phyloP scores from a whole-genome alignment of 2,888 invertebrate species.

The Idaea dimidiata region DNA sequence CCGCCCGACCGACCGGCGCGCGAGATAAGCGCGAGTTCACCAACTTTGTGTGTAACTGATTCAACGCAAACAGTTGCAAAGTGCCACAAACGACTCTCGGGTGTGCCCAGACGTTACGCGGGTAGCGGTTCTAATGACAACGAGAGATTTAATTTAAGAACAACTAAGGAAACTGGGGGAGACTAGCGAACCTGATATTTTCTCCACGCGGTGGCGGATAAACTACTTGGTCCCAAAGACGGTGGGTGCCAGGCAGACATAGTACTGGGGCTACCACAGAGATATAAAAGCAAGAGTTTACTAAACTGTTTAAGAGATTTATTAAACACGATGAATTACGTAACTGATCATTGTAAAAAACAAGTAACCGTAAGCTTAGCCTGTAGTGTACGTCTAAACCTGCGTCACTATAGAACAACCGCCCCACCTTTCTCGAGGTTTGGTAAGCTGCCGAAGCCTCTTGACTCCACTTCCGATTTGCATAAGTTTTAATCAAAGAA shows the following conservation, averaged over 20 bases:
- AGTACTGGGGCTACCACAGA: neutral
- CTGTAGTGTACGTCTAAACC: neutral
- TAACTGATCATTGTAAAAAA: too few species aligned
- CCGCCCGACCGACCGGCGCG: too few species aligned
- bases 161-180: too few species aligned
- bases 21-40: neutral
- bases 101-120: neutral
- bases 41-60: conserved; percentile 1
- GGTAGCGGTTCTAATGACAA: neutral
- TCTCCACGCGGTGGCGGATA: too few species aligned
- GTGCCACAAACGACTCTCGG: neutral
- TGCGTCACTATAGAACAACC: conserved; percentile 9
- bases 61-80: neutral
- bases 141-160: neutral
- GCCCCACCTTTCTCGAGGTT: conserved; percentile 30
- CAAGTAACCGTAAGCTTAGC: too few species aligned
- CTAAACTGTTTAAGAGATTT: neutral
- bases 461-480: conserved; percentile 54
- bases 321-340: too few species aligned
- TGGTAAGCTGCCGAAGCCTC: conserved; percentile 48
- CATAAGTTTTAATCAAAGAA: conserved; percentile 74
- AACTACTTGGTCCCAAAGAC: too few species aligned
- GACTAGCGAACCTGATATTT: too few species aligned
- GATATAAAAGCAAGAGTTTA: neutral
- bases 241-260: neutral